Evolutionary conservation across 1,140 invertebrate genomes (phyloP).

Genomic region (Cyclargus thomasi): DNA sequence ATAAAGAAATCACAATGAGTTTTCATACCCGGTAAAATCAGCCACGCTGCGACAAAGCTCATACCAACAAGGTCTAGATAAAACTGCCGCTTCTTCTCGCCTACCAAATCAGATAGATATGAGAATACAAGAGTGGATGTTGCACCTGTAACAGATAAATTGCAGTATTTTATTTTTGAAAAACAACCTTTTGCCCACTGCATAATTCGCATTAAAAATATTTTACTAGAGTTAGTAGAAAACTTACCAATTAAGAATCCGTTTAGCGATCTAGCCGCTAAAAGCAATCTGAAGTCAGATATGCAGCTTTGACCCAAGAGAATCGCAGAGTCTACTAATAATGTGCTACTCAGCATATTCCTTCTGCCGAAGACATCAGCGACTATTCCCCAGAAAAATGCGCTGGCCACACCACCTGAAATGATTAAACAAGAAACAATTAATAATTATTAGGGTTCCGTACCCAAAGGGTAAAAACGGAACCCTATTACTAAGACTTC

Average conservation of each 20-base stretch:
- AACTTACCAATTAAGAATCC: conserved; percentile 71
- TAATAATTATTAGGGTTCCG: too few relatives aligned
- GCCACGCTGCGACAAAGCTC: conserved; percentile 78
- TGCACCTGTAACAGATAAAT: conserved; percentile 40
- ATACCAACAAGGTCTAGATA: conserved; percentile 78
- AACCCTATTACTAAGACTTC: too few relatives aligned
- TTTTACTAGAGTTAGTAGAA: conserved; percentile 4
- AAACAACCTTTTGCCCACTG: too few relatives aligned
- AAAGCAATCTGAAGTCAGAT: conserved; percentile 55
- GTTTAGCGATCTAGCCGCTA: conserved; percentile 70
- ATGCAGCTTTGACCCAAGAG: conserved; percentile 68
- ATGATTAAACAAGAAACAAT: too few relatives aligned
- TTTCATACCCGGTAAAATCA: conserved; percentile 77
- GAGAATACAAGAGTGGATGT: conserved; percentile 77
- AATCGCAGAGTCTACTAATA: conserved; percentile 78
- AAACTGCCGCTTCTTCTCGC: conserved; percentile 73
- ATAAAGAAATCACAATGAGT: too few relatives aligned
- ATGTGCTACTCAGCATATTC: conserved; percentile 77
- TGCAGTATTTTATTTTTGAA: too few relatives aligned
- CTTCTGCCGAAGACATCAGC: conserved; percentile 80
- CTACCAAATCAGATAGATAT: conserved; percentile 79
- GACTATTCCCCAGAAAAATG: conserved; percentile 80
- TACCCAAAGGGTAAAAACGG: too few relatives aligned
- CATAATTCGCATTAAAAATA: too few relatives aligned
- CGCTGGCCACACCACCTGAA: conserved; percentile 75